Conservation (phyloP, 2,888 invertebrate genomes). For the Cryptocephalus primarius region DNA sequence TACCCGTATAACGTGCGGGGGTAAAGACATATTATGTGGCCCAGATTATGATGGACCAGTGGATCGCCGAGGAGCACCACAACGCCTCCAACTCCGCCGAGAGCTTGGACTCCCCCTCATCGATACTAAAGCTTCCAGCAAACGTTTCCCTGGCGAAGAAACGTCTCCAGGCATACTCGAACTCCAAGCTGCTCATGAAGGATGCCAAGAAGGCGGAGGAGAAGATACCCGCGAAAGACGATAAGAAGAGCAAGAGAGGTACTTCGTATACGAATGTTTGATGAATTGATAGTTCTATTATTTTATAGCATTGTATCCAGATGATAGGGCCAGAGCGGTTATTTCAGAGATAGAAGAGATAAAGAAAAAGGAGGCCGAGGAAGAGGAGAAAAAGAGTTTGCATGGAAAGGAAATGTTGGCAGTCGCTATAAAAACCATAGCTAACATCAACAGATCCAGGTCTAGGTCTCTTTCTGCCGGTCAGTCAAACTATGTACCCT, state of each 20-base stretch:
- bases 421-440: slow-evolving; percentile 1
- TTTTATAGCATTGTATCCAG: slow-evolving; percentile 11
- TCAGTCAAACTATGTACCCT: not conserved
- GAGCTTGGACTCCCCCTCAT: too few relatives aligned
- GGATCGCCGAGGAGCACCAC: too few relatives aligned
- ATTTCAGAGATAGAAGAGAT: slow-evolving; percentile 33
- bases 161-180: slow-evolving; percentile 29
- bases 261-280: not conserved
- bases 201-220: not conserved
- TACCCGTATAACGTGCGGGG: too few relatives aligned
- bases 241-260: slow-evolving; percentile 4
- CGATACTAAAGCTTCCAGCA: too few relatives aligned
- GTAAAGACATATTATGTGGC: too few relatives aligned
- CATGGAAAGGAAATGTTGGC: slow-evolving; percentile 3
- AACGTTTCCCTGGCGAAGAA: slow-evolving; percentile 27
- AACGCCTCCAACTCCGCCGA: too few relatives aligned
- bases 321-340: slow-evolving; percentile 29
- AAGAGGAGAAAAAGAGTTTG: slow-evolving; percentile 8
- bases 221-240: slow-evolving; percentile 10
- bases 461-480: slow-evolving; percentile 11
- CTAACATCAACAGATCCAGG: not conserved
- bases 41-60: too few relatives aligned
- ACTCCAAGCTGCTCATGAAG: slow-evolving; percentile 9
- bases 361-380: slow-evolving; percentile 19
- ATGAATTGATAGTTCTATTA: not conserved